These are phyloP conservation scores for Heliocidaris erythrogramma DNA, from an alignment of 35 echinoderm and acorn worm species.

Conservation along the genomic window DNA sequence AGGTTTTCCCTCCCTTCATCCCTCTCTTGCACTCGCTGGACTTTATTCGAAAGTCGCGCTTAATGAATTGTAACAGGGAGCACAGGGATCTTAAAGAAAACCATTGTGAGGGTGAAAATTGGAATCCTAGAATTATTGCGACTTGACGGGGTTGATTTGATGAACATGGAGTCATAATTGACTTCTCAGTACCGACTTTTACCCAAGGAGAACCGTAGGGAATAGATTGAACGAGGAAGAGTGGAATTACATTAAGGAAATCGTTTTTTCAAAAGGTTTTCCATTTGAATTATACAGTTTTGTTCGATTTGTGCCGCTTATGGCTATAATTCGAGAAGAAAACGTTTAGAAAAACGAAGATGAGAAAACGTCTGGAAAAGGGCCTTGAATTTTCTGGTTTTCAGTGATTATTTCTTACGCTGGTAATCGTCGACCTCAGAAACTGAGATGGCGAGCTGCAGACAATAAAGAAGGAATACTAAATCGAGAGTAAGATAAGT, in stretches of 20 bases:
- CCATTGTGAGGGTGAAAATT: neutral
- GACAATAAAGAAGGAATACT: neutral
- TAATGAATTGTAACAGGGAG: neutral
- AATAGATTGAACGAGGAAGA: constrained; percentile 18
- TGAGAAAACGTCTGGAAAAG: neutral
- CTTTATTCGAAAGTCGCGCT: neutral
- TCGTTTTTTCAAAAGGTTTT: constrained; percentile 1
- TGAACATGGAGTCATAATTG: constrained; percentile 30
- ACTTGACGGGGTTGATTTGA: constrained; percentile 27
- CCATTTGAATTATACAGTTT: constrained; percentile 10
- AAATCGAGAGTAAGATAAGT: neutral
- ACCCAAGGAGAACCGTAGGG: neutral
- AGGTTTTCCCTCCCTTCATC: neutral
- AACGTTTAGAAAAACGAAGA: constrained; percentile 7
- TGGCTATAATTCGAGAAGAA: constrained; percentile 4
- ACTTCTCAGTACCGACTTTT: constrained; percentile 19
- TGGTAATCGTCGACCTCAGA: neutral
- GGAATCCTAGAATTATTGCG: constrained; percentile 16
- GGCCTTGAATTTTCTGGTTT: constrained; percentile 19
- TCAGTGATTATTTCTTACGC: neutral
- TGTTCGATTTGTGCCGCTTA: neutral
- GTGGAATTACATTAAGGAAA: constrained; percentile 34
- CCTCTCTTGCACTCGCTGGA: neutral
- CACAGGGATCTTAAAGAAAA: neutral
- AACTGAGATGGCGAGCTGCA: neutral